phyloP scores from a whole-genome alignment of 64 coral and sea anemone genomes.

The Actinia tenebrosa region DNA sequence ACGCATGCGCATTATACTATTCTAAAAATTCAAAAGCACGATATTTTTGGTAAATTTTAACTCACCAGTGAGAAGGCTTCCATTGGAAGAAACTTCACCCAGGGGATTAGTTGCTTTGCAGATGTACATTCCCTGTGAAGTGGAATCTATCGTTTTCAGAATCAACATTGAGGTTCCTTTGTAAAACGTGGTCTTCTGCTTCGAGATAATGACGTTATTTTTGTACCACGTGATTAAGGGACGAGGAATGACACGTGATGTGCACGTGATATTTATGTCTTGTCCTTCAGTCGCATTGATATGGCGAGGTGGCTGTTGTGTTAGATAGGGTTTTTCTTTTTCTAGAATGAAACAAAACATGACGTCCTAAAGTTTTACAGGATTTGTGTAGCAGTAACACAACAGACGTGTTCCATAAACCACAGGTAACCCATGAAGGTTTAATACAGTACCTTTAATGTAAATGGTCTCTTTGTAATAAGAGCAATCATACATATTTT shows the following conservation, averaged over 20 bases:
- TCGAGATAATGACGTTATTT: neutral
- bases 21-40: neutral
- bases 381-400: too few relatives aligned
- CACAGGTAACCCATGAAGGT: too few relatives aligned
- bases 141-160: neutral
- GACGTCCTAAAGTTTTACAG: neutral
- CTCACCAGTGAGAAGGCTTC: too few relatives aligned
- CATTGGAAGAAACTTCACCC: too few relatives aligned
- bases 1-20: neutral
- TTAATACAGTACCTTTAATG: too few relatives aligned
- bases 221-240: conserved; percentile 53
- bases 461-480: too few relatives aligned
- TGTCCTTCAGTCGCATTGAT: neutral
- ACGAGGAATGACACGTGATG: conserved; percentile 21
- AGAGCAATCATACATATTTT: too few relatives aligned
- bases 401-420: too few relatives aligned
- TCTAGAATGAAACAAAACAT: neutral
- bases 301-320: conserved; percentile 1
- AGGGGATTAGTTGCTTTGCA: too few relatives aligned
- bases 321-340: neutral
- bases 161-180: conserved; percentile 10
- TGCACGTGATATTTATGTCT: conserved; percentile 20
- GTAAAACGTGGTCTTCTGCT: neutral
- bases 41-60: too few relatives aligned
- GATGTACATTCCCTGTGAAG: too few relatives aligned